Conservation (phyloP, 2,113 vertebrate genomes). For the Aegotheles bennettii region DNA sequence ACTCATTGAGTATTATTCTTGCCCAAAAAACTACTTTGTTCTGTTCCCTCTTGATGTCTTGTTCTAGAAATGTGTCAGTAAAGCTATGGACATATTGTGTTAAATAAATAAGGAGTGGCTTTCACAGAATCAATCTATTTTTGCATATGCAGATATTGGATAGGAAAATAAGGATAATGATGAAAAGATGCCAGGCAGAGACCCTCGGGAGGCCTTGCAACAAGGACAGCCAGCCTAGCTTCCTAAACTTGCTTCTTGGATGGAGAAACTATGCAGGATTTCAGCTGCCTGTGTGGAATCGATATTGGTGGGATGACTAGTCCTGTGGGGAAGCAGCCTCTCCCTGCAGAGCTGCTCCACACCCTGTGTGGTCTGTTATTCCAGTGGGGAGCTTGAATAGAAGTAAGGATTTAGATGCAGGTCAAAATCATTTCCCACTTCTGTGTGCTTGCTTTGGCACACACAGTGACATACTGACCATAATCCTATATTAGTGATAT, state of each 20-base stretch:
- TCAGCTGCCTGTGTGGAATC: neutral
- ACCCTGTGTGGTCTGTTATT: neutral
- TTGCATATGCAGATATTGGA: neutral
- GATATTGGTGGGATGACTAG: neutral
- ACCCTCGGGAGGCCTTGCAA: neutral
- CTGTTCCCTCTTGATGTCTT: neutral
- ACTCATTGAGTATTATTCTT: neutral
- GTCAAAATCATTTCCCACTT: neutral
- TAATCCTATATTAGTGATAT: slow-evolving; percentile 37
- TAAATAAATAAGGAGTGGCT: neutral
- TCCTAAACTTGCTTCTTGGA: neutral
- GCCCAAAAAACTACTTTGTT: neutral
- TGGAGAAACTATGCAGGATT: neutral
- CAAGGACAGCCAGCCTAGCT: neutral
- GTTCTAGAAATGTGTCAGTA: neutral
- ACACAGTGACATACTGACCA: neutral
- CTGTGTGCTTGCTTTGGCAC: neutral
- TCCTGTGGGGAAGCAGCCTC: neutral
- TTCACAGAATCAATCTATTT: neutral
- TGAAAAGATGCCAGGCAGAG: neutral
- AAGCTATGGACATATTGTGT: neutral
- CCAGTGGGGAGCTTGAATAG: neutral
- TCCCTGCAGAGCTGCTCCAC: neutral
- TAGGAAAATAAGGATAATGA: neutral
- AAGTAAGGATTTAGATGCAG: neutral